A percentile compares a stretch with the other conserved stretches of the same genome.
Evolutionary conservation across 2,113 vertebrate genomes (phyloP).

Genomic region (Aleadryas rufinucha): DNA sequence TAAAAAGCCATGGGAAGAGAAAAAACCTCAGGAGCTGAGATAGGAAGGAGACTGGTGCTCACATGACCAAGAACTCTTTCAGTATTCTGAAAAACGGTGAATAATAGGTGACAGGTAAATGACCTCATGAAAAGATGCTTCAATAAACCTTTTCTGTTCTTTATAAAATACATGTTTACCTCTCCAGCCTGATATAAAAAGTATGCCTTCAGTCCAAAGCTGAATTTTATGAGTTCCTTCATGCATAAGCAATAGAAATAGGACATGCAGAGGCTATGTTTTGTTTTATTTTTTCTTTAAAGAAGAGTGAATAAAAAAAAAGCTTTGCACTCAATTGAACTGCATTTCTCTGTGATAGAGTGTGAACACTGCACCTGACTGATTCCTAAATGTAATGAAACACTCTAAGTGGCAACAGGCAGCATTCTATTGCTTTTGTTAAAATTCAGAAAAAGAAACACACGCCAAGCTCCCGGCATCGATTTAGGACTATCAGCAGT

Average conservation of each 20-base stretch:
- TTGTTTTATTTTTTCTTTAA: not conserved
- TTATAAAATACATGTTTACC: conserved; percentile 45
- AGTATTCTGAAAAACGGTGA: not conserved
- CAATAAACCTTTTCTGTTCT: conserved; percentile 32
- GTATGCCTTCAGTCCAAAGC: conserved; percentile 6
- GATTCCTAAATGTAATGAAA: conserved; percentile 39
- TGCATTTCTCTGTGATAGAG: conserved; percentile 14
- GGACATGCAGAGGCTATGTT: conserved; percentile 10
- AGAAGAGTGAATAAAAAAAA: conserved; percentile 36
- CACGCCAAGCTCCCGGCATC: not conserved
- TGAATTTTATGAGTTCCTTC: conserved; percentile 16
- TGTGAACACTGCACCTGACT: conserved; percentile 33
- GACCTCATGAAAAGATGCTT: conserved; percentile 6
- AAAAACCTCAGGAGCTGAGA: not conserved
- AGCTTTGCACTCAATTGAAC: conserved; percentile 24
- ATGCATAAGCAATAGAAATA: conserved; percentile 51
- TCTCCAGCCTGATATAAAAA: conserved; percentile 32
- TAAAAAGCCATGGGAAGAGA: not conserved
- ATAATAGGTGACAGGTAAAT: conserved; percentile 39
- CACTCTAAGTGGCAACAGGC: not conserved
- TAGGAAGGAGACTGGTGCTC: not conserved
- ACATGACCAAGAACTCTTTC: not conserved
- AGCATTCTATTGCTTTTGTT: conserved; percentile 25
- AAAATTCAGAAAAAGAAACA: not conserved
- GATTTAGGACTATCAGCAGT: not conserved